Percentiles rank a stretch among this genome's conserved stretches.
These are phyloP conservation scores for Sylvicapra grimmia DNA, from an alignment of 2,113 vertebrate species.

Conservation along the genomic window DNA sequence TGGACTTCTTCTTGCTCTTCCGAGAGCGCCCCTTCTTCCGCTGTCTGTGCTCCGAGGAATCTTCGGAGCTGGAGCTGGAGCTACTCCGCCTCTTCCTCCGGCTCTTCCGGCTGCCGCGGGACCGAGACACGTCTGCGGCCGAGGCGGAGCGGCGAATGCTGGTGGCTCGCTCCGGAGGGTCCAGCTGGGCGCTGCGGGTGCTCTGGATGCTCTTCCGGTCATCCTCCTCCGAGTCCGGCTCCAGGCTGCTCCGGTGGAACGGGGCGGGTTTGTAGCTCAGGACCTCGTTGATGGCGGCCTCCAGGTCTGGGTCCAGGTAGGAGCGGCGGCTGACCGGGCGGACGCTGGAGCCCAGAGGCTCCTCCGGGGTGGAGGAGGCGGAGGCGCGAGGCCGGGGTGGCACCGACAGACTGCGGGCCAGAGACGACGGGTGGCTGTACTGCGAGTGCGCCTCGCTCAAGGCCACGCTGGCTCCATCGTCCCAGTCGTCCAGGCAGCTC, in stretches of 20 bases:
- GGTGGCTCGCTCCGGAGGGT: constrained; percentile 58
- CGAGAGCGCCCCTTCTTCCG: constrained; percentile 81
- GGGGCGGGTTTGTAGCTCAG: constrained; percentile 89
- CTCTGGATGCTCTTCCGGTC: constrained; percentile 77
- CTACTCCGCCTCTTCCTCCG: constrained; percentile 65
- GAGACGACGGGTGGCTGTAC: constrained; percentile 83
- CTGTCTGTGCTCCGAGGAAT: constrained; percentile 76
- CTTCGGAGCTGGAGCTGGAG: constrained; percentile 75
- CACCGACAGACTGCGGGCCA: constrained; percentile 90
- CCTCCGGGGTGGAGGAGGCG: constrained; percentile 48
- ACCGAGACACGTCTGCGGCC: constrained; percentile 81
- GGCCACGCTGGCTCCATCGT: constrained; percentile 78
- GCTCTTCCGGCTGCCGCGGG: constrained; percentile 67
- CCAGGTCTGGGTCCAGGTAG: constrained; percentile 94
- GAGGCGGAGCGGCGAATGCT: constrained; percentile 88
- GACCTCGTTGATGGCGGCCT: constrained; percentile 95
- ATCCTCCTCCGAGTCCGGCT: constrained; percentile 83
- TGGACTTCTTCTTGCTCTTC: constrained; percentile 86
- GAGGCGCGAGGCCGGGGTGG: constrained; percentile 82
- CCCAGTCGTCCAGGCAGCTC: constrained; percentile 86
- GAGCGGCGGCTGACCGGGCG: constrained; percentile 83
- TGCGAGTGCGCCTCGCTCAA: constrained; percentile 80
- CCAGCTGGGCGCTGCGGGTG: constrained; percentile 65
- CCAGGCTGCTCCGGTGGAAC: constrained; percentile 85
- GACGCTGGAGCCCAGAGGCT: constrained; percentile 62